Evolutionary conservation across 2,797 vertebrate genomes (phyloP).

Genomic region (Intellagama lesueurii): DNA sequence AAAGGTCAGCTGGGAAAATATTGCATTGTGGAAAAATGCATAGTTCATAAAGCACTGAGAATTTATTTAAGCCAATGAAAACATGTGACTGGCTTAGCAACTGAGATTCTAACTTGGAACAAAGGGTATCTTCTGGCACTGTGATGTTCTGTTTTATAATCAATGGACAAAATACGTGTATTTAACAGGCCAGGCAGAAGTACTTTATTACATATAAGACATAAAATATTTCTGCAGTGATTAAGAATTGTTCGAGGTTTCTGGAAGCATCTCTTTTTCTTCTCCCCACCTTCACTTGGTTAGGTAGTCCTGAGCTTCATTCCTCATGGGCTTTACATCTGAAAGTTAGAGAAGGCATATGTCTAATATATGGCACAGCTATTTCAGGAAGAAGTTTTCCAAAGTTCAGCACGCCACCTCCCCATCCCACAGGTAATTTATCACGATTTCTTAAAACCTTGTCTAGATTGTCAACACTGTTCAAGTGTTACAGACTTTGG

Average conservation of each 20-base stretch:
- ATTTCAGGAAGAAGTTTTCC: not conserved
- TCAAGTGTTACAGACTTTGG: not conserved
- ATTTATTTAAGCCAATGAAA: conserved; percentile 3
- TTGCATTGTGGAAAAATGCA: not conserved
- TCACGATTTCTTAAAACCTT: not conserved
- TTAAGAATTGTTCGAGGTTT: not conserved
- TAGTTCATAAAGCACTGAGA: not conserved
- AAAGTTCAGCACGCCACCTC: not conserved
- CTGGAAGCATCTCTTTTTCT: not conserved
- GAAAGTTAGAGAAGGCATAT: not conserved
- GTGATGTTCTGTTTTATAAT: not conserved
- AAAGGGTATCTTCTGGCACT: conserved; percentile 7
- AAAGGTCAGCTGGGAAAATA: not conserved
- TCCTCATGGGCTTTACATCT: not conserved
- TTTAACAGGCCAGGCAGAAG: not conserved
- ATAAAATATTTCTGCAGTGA: not conserved
- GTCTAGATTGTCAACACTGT: not conserved
- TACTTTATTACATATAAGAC: not conserved
- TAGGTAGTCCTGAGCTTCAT: not conserved
- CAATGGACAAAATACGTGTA: not conserved
- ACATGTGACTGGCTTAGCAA: conserved; percentile 23
- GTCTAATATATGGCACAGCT: not conserved
- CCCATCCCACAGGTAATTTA: not conserved
- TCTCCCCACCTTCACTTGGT: not conserved
- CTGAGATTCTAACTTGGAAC: not conserved